Evolutionary conservation across 2,113 vertebrate species (phyloP), one percentile per base, ranked within the genome.

Genomic region (Sclerurus mexicanus): DNA sequence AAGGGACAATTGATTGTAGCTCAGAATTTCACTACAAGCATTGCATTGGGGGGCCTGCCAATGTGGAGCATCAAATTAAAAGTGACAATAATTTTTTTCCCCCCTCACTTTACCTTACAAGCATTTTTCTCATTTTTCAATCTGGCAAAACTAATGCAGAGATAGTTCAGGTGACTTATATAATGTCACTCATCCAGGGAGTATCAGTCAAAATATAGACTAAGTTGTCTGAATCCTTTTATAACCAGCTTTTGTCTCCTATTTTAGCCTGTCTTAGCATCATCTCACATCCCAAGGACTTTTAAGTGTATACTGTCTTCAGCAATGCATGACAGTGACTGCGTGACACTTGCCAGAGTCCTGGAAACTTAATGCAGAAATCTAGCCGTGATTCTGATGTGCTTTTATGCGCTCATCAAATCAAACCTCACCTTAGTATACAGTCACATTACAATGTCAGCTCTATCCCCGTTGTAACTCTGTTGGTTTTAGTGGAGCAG

Each of bases 241-340:
- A 60, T 35, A 93, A 68, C 66, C 63, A 84, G 39, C 33, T 83
- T 85, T 71, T 74, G 23, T 86, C 76, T 88, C 12, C 33, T 84
- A 52, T 93, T 97, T 90, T 95, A 73, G 31, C 49, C 72, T 89
- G 68, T 90, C 17, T 90, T 86, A 90, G 35, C 72, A 86, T 77
- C 72, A 78, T 74, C 76, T 86, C 72, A 60, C 44, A 90, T 78
- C 71, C 47, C 79, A 89, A 93, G 56, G 87, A 62, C 63, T 78
- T 90, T 33, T 84, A 68, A 78, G 39, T 9, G 8, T 55, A 44
- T 50, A 7, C 27, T 31, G 31, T 52, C 85, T 81, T 60, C 47
- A 95, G 84, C 64, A 85, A 64, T 47, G 35, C 60, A 44, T 88
- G 79, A 69, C 52, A 90, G 55, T 28, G 60, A 56, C 63, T 69